Conservation (phyloP, 2,113 vertebrate species). For the Gopherus evgoodei region DNA sequence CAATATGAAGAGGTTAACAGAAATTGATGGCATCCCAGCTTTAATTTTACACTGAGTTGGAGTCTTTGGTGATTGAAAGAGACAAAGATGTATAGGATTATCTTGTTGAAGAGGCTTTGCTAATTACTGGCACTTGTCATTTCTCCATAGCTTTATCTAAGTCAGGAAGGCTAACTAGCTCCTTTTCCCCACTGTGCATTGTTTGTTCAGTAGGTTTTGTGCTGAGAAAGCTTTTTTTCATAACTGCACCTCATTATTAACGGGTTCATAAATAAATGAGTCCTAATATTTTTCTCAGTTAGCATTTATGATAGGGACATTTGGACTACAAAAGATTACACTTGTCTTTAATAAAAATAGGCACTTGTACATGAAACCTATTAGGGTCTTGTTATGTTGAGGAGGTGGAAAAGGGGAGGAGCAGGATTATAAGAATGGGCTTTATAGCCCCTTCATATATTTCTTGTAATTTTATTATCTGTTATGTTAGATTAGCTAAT, state of each 20-base stretch:
- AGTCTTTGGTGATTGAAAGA: constrained; percentile 92
- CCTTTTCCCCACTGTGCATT: constrained; percentile 84
- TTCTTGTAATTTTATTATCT: constrained; percentile 55
- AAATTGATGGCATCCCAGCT: constrained; percentile 93
- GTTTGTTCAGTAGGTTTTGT: constrained; percentile 88
- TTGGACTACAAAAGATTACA: constrained; percentile 88
- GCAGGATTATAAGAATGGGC: constrained; percentile 48
- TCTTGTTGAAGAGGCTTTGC: constrained; percentile 86
- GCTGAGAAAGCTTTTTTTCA: constrained; percentile 88
- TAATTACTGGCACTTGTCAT: constrained; percentile 96
- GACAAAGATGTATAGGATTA: constrained; percentile 96
- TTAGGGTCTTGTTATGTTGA: constrained; percentile 82
- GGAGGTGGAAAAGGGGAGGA: constrained; percentile 71
- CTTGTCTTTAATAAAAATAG: constrained; percentile 94
- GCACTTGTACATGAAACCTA: constrained; percentile 90
- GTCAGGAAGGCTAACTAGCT: constrained; percentile 93
- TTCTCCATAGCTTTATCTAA: constrained; percentile 91
- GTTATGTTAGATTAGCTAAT: constrained; percentile 64
- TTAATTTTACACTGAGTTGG: constrained; percentile 90
- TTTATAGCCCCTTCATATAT: constrained; percentile 39
- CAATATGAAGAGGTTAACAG: constrained; percentile 93
- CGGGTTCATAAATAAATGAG: constrained; percentile 93
- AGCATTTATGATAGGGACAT: constrained; percentile 90
- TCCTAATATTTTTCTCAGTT: constrained; percentile 91
- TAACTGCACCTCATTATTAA: constrained; percentile 92